Evolutionary conservation across 2,797 vertebrate genomes (phyloP).

Genomic region (Cossypha dichroa): DNA sequence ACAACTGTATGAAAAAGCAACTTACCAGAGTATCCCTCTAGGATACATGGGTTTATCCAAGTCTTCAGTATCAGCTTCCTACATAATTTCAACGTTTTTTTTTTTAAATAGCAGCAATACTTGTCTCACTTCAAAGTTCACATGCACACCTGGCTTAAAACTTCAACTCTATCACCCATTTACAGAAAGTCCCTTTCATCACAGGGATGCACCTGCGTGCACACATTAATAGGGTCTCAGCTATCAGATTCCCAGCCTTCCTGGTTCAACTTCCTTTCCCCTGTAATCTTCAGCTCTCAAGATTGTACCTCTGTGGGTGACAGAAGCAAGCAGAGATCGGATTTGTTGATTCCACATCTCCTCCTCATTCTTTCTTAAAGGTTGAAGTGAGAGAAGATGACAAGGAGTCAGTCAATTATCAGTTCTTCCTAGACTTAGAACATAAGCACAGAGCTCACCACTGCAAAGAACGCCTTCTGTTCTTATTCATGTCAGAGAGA

Average conservation of each 20-base stretch:
- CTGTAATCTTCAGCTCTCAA: background rate
- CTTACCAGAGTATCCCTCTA: background rate
- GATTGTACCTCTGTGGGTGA: background rate
- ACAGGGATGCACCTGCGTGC: background rate
- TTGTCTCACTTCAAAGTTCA: background rate
- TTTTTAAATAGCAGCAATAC: background rate
- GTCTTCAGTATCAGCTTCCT: background rate
- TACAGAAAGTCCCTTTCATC: background rate
- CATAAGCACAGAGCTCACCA: background rate
- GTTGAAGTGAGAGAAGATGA: background rate
- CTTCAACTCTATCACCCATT: background rate
- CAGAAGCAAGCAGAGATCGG: fast-evolving
- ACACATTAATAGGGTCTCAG: background rate
- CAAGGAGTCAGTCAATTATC: background rate
- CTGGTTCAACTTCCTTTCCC: background rate
- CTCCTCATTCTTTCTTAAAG: background rate
- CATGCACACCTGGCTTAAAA: background rate
- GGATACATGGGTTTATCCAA: background rate
- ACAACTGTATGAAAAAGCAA: background rate
- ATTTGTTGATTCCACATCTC: background rate
- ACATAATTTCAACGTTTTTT: background rate
- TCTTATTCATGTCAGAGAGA: slow-evolving; percentile 55
- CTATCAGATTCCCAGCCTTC: background rate
- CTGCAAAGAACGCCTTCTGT: background rate
- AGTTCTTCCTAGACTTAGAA: background rate